Percentiles rank a stretch among this genome's conserved stretches.
Conservation (phyloP, 2,888 invertebrate species). For the Mythimna pallens region DNA sequence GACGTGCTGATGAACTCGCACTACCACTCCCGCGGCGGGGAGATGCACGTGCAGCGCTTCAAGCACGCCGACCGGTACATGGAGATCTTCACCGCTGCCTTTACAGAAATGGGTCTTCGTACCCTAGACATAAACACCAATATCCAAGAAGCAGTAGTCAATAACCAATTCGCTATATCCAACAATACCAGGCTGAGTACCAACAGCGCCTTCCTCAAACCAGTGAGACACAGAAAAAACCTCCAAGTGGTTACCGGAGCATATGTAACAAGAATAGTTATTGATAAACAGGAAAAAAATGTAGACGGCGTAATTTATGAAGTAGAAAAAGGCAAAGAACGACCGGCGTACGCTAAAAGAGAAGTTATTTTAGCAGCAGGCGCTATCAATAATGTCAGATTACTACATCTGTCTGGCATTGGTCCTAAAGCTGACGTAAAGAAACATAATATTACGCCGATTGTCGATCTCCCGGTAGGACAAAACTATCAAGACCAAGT, state of each 20-base stretch:
- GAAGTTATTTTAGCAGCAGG: conserved; percentile 85
- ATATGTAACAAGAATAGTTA: conserved; percentile 83
- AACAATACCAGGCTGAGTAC: conserved; percentile 87
- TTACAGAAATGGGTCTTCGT: conserved; percentile 85
- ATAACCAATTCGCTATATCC: conserved; percentile 83
- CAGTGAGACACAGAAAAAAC: conserved; percentile 84
- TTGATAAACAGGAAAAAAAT: conserved; percentile 82
- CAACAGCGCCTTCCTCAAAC: conserved; percentile 84
- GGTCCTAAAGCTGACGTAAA: conserved; percentile 82
- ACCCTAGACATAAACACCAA: conserved; percentile 85
- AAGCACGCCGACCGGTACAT: conserved; percentile 84
- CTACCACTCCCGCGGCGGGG: conserved; percentile 86
- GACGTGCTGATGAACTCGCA: conserved; percentile 86
- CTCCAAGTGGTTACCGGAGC: conserved; percentile 82
- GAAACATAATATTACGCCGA: conserved; percentile 80
- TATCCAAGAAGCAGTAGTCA: conserved; percentile 83
- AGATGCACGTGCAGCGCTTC: conserved; percentile 86
- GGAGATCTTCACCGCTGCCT: conserved; percentile 83
- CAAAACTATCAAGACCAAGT: conserved; percentile 87
- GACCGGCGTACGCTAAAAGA: conserved; percentile 83
- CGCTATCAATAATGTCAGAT: conserved; percentile 86
- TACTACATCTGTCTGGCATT: conserved; percentile 85
- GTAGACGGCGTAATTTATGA: conserved; percentile 85
- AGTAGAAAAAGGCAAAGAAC: conserved; percentile 84
- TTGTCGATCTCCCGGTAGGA: conserved; percentile 84